Conservation (phyloP, 2,888 invertebrate species). For the Drosophila atripex region DNA sequence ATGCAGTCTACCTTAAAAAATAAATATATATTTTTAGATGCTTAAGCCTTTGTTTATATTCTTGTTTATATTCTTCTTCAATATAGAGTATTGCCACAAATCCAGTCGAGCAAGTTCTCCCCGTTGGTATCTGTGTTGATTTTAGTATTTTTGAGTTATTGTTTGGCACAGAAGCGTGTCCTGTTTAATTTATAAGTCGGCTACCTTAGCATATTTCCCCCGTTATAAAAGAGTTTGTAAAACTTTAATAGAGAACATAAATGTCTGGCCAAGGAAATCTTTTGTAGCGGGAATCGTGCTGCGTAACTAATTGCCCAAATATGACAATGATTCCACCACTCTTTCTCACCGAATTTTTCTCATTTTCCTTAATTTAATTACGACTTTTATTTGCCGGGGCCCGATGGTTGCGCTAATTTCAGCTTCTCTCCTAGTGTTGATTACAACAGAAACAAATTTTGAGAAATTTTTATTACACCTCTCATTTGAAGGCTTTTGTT, state of each 20-base stretch:
- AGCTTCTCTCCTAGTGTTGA: conserved; percentile 71
- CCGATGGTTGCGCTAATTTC: conserved; percentile 72
- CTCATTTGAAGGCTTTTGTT: conserved; percentile 43
- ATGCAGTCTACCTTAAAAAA: background rate
- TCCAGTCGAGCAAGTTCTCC: conserved; percentile 54
- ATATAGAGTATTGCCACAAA: conserved; percentile 20
- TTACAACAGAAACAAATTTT: conserved; percentile 61
- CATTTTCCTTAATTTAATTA: conserved; percentile 70
- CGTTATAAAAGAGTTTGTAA: conserved; percentile 33
- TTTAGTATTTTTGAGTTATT: conserved; percentile 48
- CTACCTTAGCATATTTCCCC: conserved; percentile 35
- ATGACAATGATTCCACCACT: conserved; percentile 35
- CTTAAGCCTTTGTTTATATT: background rate
- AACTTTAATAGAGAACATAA: conserved; percentile 9
- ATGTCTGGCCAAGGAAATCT: conserved; percentile 3
- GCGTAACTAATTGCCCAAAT: conserved; percentile 68
- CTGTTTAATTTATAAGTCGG: conserved; percentile 50
- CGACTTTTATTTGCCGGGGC: conserved; percentile 52
- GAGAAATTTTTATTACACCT: conserved; percentile 55
- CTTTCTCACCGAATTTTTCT: conserved; percentile 41
- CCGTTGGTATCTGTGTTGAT: conserved; percentile 18
- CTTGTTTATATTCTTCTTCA: too few relatives aligned
- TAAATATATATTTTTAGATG: background rate
- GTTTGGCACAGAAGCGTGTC: conserved; percentile 52
- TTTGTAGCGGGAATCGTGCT: conserved; percentile 50